Evolutionary conservation across 2,888 invertebrate genomes (phyloP).

Genomic region (Tinea trinotella): DNA sequence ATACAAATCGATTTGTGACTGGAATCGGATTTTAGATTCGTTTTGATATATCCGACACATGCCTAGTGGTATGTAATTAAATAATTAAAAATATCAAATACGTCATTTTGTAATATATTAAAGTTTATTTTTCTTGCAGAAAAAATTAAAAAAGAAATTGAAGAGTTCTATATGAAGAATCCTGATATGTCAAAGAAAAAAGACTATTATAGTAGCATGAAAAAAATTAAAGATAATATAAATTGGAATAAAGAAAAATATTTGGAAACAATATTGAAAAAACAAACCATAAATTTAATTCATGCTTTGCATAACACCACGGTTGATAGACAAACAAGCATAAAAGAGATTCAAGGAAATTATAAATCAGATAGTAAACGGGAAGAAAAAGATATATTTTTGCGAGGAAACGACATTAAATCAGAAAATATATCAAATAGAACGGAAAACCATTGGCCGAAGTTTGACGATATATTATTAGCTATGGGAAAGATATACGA

Average conservation of each 20-base stretch:
- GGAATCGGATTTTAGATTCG: too few relatives aligned
- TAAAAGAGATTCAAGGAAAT: conserved; percentile 15
- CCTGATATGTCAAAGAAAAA: conserved; percentile 19
- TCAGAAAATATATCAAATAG: conserved; percentile 12
- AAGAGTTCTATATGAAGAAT: conserved; percentile 51
- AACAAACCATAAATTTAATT: neutral
- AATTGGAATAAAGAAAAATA: neutral
- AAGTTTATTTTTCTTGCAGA: conserved; percentile 35
- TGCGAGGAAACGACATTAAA: neutral
- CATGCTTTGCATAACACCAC: neutral
- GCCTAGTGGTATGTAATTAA: too few relatives aligned
- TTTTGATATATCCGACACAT: too few relatives aligned
- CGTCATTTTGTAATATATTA: too few relatives aligned
- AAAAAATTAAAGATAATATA: neutral
- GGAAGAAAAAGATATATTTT: conserved; percentile 14
- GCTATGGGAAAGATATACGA: conserved; percentile 57
- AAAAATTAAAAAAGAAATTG: conserved; percentile 51
- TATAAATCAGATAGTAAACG: conserved; percentile 17
- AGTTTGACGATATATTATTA: conserved; percentile 54
- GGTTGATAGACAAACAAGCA: conserved; percentile 10
- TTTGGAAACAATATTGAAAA: neutral
- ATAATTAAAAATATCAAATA: too few relatives aligned
- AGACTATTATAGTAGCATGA: neutral
- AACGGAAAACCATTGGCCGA: conserved; percentile 41
- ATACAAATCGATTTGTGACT: too few relatives aligned